Conservation (phyloP, 2,797 vertebrate species). For the Epinephelus malabaricus region DNA sequence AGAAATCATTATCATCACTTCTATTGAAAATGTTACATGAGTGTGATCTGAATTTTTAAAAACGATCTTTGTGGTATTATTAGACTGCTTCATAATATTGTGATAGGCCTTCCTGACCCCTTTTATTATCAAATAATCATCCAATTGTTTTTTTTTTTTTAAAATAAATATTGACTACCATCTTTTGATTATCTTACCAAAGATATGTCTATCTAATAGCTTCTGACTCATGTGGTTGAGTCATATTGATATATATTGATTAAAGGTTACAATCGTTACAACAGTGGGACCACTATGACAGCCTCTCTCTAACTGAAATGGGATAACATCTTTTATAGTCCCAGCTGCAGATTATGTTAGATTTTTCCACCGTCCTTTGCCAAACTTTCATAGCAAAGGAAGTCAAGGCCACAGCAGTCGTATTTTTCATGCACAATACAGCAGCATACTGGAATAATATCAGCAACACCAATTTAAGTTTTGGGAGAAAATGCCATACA, state of each 20-base stretch:
- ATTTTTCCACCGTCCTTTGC: background rate
- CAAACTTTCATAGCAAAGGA: background rate
- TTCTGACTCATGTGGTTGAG: background rate
- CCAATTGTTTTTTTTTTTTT: no score
- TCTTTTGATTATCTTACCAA: background rate
- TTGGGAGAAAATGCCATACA: background rate
- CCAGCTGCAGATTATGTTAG: background rate
- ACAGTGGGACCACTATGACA: background rate
- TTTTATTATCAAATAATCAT: no score
- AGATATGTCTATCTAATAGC: background rate
- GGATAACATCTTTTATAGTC: background rate
- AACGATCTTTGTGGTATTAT: no score
- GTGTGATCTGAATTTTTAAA: no score
- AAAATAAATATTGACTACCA: no score
- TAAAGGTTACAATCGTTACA: background rate
- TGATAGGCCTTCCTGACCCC: no score
- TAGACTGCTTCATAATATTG: no score
- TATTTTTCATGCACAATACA: slow-evolving; percentile 1
- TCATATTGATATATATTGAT: background rate
- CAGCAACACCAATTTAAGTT: slow-evolving; percentile 16
- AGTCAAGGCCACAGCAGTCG: background rate
- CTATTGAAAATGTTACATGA: no score
- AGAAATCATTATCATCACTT: no score
- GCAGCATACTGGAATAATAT: background rate
- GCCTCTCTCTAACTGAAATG: background rate